phyloP scores from a whole-genome alignment of 2,888 invertebrate genomes.

The Amaurobius ferox region DNA sequence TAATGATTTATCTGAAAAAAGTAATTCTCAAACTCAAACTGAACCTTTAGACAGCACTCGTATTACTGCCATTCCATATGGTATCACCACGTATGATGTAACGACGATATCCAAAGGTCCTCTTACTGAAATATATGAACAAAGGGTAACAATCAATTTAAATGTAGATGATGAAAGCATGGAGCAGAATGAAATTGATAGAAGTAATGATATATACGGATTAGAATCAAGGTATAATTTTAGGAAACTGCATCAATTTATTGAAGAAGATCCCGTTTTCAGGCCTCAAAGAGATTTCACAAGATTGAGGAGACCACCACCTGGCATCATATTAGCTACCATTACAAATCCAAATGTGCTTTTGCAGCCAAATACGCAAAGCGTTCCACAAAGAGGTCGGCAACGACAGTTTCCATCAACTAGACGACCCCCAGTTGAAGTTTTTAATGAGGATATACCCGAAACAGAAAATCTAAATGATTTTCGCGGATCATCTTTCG shows the following conservation, averaged over 20 bases:
- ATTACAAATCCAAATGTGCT: conserved; percentile 19
- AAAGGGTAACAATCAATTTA: conserved; percentile 67
- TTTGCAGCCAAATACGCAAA: conserved; percentile 18
- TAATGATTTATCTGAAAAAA: conserved; percentile 66
- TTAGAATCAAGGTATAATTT: conserved; percentile 61
- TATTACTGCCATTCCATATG: conserved; percentile 22
- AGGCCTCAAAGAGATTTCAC: conserved; percentile 69
- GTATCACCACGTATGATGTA: conserved; percentile 46
- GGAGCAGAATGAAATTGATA: conserved; percentile 37
- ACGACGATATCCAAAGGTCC: conserved; percentile 74
- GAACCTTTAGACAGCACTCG: conserved; percentile 62
- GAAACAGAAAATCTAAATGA: background rate
- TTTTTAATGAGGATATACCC: background rate
- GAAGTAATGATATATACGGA: conserved; percentile 57
- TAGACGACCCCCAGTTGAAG: conserved; percentile 18
- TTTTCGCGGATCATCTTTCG: conserved; percentile 20
- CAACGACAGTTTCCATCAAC: conserved; percentile 16
- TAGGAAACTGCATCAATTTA: conserved; percentile 73
- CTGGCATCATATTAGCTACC: conserved; percentile 43
- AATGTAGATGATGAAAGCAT: conserved; percentile 25
- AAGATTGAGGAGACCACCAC: conserved; percentile 59
- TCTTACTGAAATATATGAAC: conserved; percentile 73
- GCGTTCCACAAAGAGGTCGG: conserved; percentile 17
- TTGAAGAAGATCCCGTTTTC: conserved; percentile 65
- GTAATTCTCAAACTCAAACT: conserved; percentile 30